Conservation (phyloP, 1,140 invertebrate species). For the Trachelipus rathkii region DNA sequence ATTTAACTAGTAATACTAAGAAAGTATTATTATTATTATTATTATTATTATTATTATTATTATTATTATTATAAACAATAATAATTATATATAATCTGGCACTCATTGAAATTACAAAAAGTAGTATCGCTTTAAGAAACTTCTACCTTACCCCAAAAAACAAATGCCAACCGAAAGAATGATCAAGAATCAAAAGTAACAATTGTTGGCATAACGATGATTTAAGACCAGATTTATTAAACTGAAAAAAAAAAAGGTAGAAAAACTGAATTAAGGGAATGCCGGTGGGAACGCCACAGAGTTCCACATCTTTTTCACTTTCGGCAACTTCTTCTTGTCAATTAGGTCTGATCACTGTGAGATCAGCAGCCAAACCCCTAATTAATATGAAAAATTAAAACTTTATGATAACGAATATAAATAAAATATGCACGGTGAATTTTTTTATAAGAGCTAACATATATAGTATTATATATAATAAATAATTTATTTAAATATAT, state of each 20-base stretch:
- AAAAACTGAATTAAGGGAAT: slow-evolving; percentile 56
- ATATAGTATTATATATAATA: no score
- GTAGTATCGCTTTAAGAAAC: no score
- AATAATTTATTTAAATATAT: no score
- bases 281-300: slow-evolving; percentile 60
- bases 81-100: no score
- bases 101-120: no score
- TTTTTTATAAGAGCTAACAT: no score
- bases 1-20: no score
- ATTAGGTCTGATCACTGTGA: slow-evolving; percentile 59
- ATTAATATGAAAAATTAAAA: not conserved
- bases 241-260: no score
- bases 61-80: no score
- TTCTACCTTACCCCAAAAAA: slow-evolving; percentile 48
- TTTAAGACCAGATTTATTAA: slow-evolving; percentile 57
- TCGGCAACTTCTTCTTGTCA: slow-evolving; percentile 58
- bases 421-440: not conserved
- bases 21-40: no score
- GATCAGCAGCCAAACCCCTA: slow-evolving; percentile 59
- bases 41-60: no score
- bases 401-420: not conserved
- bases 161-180: slow-evolving; percentile 53
- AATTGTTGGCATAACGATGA: slow-evolving; percentile 52
- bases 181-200: slow-evolving; percentile 53
- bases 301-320: slow-evolving; percentile 54